Percentiles rank a stretch among this genome's conserved stretches.
These are phyloP conservation scores for Drosophila anomalata DNA, from an alignment of 2,888 invertebrate genomes.

Conservation along the genomic window DNA sequence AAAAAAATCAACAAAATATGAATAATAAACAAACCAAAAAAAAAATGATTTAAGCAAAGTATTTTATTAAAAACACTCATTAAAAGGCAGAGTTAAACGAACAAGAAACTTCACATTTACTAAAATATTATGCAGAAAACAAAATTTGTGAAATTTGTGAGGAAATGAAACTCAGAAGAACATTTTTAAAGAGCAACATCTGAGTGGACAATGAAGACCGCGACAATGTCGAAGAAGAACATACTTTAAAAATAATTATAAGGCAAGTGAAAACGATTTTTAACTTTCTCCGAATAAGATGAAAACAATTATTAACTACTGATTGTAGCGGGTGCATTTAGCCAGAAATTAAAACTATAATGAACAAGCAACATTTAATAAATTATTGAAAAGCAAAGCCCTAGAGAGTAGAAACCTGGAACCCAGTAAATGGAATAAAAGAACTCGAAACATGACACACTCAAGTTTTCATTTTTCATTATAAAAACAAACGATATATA, in stretches of 20 bases:
- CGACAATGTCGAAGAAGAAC: conserved; percentile 49
- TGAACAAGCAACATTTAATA: conserved; percentile 47
- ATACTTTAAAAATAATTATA: conserved; percentile 66
- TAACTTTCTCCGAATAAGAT: conserved; percentile 68
- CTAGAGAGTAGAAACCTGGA: conserved; percentile 29
- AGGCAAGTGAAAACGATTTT: conserved; percentile 61
- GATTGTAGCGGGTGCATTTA: conserved; percentile 66
- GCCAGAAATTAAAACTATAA: conserved; percentile 50
- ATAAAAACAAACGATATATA: conserved; percentile 81
- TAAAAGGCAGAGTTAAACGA: conserved; percentile 21
- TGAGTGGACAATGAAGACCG: conserved; percentile 25
- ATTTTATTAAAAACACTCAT: conserved; percentile 48
- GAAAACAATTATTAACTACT: conserved; percentile 41
- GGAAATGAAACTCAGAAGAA: conserved; percentile 51
- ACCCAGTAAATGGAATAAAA: conserved; percentile 45
- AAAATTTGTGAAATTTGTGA: conserved; percentile 55
- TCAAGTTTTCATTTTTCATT: conserved; percentile 80
- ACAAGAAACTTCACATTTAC: conserved; percentile 42
- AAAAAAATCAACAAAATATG: conserved; percentile 14
- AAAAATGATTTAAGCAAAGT: conserved; percentile 34
- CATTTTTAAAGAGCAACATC: conserved; percentile 41
- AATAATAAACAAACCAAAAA: conserved; percentile 19
- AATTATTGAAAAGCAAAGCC: conserved; percentile 44
- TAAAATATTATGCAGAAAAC: conserved; percentile 52
- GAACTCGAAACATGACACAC: conserved; percentile 49